Base-by-base conservation (phyloP, 2,888 invertebrate species). In the Prosopocoilus inquinatus region DNA sequence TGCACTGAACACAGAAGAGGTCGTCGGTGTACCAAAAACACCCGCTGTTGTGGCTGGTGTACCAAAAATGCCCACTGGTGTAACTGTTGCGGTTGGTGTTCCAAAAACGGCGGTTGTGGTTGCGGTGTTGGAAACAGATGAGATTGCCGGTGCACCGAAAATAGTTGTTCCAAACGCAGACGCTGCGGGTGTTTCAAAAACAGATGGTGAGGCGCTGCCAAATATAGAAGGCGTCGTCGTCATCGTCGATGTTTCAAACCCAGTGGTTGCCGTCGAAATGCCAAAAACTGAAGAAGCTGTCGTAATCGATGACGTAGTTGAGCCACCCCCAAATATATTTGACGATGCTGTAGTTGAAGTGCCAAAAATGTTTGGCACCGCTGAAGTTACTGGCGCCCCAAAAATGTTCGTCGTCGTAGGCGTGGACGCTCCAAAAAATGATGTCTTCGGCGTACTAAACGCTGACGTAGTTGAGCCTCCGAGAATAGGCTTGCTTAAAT, bases 21-120 rank as follows among this genome's bases (percentile, higher is more conserved):
- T 12, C 5, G 61, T 43, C 11, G 63, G 15, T 39, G 50, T 32
- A 13, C 61, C 64, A 63, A 67, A 66, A 28, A 58, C 34, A 8
- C 45, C 47, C 3, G 50, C 43, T n/a, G 47, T 49, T 9, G 44
- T 12, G 20, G 45, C 52, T 16, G 58, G 28, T 13, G 54, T 13
- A 43, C 50, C 49, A 51, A 58, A 58, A 38, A 53, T 46, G 48
- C 53, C 43, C 34, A 51, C 16, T 16, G 49, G 38, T 1, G 38
- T 38, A 7, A 9, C 13, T 11, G 4, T 38, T 11, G 38, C 9
- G 7, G 38, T 38, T 38, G 38, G 38, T 4, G 38, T 9, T 13
- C 11, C 38, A 38, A 38, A 38, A 12, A 11, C 9, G 38, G 38
- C 7, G 38, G 11, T 38, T 5, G 11, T 38, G 8, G 39, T 7